phyloP scores from a whole-genome alignment of 1,140 invertebrate species.

The Cardiocondyla obscurior region DNA sequence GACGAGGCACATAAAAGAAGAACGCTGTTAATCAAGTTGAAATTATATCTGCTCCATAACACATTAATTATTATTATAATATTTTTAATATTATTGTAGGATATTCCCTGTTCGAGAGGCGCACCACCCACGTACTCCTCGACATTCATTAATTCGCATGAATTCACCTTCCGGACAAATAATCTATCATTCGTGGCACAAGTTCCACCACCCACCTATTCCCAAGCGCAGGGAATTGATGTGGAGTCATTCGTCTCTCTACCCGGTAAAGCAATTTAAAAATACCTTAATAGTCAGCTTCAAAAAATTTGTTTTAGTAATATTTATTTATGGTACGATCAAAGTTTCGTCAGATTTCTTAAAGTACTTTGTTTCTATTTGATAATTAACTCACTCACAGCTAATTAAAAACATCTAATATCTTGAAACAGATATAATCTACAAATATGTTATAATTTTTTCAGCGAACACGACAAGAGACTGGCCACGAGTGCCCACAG shows the following conservation, averaged over 20 bases:
- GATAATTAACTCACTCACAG: background rate
- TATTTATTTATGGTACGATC: background rate
- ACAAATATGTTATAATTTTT: background rate
- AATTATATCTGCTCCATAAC: background rate
- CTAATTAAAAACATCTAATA: background rate
- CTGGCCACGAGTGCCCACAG: conserved; percentile 75
- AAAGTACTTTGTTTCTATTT: background rate
- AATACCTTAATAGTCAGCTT: background rate
- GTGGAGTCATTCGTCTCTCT: conserved; percentile 50
- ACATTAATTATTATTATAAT: no score
- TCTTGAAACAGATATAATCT: background rate
- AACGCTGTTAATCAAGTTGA: background rate
- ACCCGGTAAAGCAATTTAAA: conserved; percentile 28
- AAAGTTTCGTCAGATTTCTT: background rate
- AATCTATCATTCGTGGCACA: conserved; percentile 50
- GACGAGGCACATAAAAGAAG: conserved; percentile 40
- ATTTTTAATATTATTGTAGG: background rate
- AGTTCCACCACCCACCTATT: conserved; percentile 68
- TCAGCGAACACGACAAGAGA: conserved; percentile 42
- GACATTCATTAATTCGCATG: conserved; percentile 11
- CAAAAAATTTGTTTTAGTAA: background rate
- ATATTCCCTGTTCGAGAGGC: conserved; percentile 24
- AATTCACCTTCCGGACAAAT: conserved; percentile 34
- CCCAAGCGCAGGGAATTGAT: conserved; percentile 64
- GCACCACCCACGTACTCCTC: conserved; percentile 60